These are phyloP conservation scores for Charaxes varanes DNA, from an alignment of 1,140 invertebrate species.

Conservation along the genomic window DNA sequence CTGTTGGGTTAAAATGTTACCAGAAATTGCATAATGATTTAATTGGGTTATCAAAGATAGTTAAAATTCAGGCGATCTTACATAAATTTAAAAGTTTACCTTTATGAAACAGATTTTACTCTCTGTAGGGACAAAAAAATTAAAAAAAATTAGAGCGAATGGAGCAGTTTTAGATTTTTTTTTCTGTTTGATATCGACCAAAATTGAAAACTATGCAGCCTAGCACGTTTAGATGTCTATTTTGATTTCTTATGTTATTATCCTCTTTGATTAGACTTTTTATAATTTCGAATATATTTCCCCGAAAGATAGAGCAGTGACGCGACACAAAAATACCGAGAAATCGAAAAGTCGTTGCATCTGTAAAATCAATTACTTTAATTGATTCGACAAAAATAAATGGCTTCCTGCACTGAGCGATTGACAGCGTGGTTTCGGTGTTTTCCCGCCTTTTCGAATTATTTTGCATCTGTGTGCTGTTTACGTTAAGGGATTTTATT, in stretches of 20 bases:
- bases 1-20: too few relatives aligned
- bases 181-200: too few relatives aligned
- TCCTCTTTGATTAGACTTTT: background rate
- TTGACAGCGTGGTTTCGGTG: slow-evolving; percentile 50
- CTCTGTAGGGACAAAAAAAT: too few relatives aligned
- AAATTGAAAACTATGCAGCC: too few relatives aligned
- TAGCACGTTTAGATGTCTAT: too few relatives aligned
- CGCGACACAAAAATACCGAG: slow-evolving; percentile 9
- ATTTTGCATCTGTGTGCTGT: slow-evolving; percentile 11
- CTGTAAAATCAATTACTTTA: slow-evolving; percentile 67
- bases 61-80: too few relatives aligned
- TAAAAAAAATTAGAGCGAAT: too few relatives aligned
- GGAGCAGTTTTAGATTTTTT: too few relatives aligned
- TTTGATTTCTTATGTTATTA: background rate
- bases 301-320: slow-evolving; percentile 4
- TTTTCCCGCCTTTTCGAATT: slow-evolving; percentile 37
- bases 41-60: too few relatives aligned
- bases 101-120: too few relatives aligned
- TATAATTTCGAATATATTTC: background rate
- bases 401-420: slow-evolving; percentile 44
- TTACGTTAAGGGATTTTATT: slow-evolving; percentile 10
- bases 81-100: too few relatives aligned
- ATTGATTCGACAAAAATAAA: slow-evolving; percentile 66
- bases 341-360: slow-evolving; percentile 24
- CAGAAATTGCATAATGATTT: too few relatives aligned